Evolutionary conservation across 2,888 invertebrate genomes (phyloP), one percentile per base, ranked within the genome.

Genomic region (Protophormia terraenovae): DNA sequence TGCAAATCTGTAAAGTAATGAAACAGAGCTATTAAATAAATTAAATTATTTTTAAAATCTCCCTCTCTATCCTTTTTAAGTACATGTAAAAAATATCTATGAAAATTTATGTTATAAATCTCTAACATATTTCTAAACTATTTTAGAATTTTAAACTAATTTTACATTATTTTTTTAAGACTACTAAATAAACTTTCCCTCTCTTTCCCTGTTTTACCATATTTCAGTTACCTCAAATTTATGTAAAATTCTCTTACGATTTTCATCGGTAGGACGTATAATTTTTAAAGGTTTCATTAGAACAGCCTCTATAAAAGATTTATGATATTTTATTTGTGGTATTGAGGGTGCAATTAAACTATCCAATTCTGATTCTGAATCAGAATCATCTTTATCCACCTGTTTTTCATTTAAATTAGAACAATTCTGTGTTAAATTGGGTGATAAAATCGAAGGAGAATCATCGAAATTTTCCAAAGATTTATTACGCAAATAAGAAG

Each of bases 331-430:
- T 0, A 87, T 79, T 38, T 72, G 84, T 3, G 87, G 87, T 12
- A 83, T 67, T 24, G 87, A 75, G 24, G 86, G 83, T 29, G 88
- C 77, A 41, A 86, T 50, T 95, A 95, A 91, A 94, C 93, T 86
- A 94, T 93, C 92, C 95, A 95, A 72, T 93, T 93, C 86, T 95
- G 95, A 89, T 95, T 93, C 86, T 94, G 84, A 73, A 29, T 81
- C 86, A 0, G 72, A 80, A 45, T 88, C 88, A 29, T 78, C 85
- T 4, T 75, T 86, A 19, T 83, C 87, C 8, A 77, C 80, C 2
- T 55, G 60, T 8, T 41, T 32, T 0, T 10, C 38, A n/a, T 47
- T 41, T 14, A 67, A 19, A 27, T 14, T 72, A 8, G 29, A 50
- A 47, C 7, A 8, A 10, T 55, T 67, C 0, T 16, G 35, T 0